A percentile compares a stretch with the other conserved stretches of the same genome.
phyloP scores from a whole-genome alignment of 1,140 invertebrate genomes.

The Plutomurus gul region DNA sequence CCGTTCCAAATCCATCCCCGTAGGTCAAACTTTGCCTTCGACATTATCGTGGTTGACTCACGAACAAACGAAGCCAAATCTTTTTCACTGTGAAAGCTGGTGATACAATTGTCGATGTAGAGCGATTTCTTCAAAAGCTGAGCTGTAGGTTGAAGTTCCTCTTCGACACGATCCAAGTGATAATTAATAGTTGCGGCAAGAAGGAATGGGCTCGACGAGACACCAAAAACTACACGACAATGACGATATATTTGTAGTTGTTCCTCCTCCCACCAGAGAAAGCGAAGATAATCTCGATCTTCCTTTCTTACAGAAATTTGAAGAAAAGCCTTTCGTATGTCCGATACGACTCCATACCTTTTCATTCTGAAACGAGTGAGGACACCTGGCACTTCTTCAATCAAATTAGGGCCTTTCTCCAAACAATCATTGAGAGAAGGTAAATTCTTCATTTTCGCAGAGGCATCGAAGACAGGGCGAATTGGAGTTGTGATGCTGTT shows the following conservation, averaged over 20 bases:
- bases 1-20: too few relatives aligned
- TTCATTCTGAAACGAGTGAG: slow-evolving; percentile 45
- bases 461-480: slow-evolving; percentile 54
- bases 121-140: background rate
- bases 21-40: too few relatives aligned
- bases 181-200: background rate
- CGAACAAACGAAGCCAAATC: too few relatives aligned
- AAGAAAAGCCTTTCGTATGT: slow-evolving; percentile 55
- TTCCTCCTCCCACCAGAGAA: slow-evolving; percentile 56
- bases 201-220: slow-evolving; percentile 36
- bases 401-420: slow-evolving; percentile 55
- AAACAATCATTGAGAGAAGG: slow-evolving; percentile 57
- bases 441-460: slow-evolving; percentile 45
- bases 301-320: slow-evolving; percentile 23
- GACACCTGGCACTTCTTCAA: slow-evolving; percentile 35
- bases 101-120: slow-evolving; percentile 40
- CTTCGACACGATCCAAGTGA: too few relatives aligned
- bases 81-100: background rate
- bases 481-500: slow-evolving; percentile 44
- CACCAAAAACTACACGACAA: slow-evolving; percentile 39
- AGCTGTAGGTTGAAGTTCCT: too few relatives aligned
- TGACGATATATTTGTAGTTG: slow-evolving; percentile 23
- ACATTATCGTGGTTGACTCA: too few relatives aligned
- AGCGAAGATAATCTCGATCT: slow-evolving; percentile 54
- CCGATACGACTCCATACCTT: slow-evolving; percentile 46